Percentiles rank a stretch among this genome's conserved stretches.
Conservation (phyloP, 1,140 invertebrate genomes). For the Melanaphis sacchari region DNA sequence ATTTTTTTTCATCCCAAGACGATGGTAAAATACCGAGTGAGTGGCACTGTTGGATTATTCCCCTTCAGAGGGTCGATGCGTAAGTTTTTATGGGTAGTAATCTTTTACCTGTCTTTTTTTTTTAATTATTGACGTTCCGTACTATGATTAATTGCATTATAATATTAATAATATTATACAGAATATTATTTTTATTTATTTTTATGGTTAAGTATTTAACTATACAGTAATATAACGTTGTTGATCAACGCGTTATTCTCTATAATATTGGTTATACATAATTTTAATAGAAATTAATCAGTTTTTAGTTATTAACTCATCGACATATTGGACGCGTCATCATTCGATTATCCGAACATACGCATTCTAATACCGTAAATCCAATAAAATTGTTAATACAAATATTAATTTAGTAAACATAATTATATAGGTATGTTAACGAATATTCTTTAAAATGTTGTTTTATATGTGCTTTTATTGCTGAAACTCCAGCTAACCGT, state of each 20-base stretch:
- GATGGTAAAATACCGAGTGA: accelerated
- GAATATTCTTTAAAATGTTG: too few species aligned
- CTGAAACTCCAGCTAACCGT: neutral
- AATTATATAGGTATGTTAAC: neutral
- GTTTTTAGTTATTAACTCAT: neutral
- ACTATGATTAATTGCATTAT: neutral
- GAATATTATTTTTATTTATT: neutral
- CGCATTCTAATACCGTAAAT: neutral
- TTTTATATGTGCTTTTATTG: neutral
- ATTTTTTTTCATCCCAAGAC: neutral
- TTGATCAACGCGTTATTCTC: neutral
- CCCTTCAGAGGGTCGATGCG: too few species aligned
- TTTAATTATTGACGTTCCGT: neutral
- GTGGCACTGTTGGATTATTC: neutral
- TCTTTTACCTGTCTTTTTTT: neutral
- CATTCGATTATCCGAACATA: neutral
- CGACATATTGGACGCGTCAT: neutral
- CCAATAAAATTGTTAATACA: neutral
- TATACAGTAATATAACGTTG: neutral
- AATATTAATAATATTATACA: neutral
- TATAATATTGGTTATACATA: neutral
- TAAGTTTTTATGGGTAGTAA: neutral
- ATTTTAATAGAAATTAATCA: neutral
- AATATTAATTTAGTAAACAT: neutral
- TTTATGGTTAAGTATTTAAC: too few species aligned